Base-by-base conservation (phyloP, 2,888 invertebrate species). In the Scaptomyza cyrtandrae region DNA sequence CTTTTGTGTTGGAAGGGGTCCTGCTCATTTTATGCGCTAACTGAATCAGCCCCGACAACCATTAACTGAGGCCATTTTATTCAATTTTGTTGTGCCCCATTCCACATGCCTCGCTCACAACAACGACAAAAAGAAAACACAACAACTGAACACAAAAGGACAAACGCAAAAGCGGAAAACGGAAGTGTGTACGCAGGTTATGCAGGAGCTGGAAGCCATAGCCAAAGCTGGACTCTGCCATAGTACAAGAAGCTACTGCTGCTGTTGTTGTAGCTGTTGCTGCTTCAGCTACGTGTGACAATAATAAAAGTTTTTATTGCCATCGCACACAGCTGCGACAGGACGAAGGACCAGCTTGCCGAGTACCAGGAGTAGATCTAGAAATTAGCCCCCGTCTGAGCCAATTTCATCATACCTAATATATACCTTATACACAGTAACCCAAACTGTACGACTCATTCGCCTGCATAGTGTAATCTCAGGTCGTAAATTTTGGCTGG, bases 231-330 rank as follows among this genome's bases (percentile, higher is more conserved):
- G 37, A 44, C 14, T 24, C 11, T 27, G 62, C 66, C 58, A 70
- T 66, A 35, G 39, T 39, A 39, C 73, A 62, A 35, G 39, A 14
- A 39, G 39, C 39, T 16, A 14, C 9, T 84, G 33, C 7, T 14
- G 7, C 65, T 64, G 78, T 62, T 59, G 66, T 35, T 57, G 64
- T 52, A 57, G 49, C 33, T 49, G 31, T 4, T 48, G 33, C 50
- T 64, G 43, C 52, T 63, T 48, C 62, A 61, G 85, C 71, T 85
- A 83, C 87, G 87, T 88, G 88, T 87, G 89, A 89, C 88, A 88
- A 88, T 85, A 89, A 88, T 88, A 89, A 89, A 88, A 88, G 85
- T 88, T 88, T 88, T 88, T 88, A 88, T 88, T 88, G 88, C 89
- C 75, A 58, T 71, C 73, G 71, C 79, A 79, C 75, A 85, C 85